phyloP scores from a whole-genome alignment of 2,888 invertebrate genomes.

The Hemithea aestivaria region DNA sequence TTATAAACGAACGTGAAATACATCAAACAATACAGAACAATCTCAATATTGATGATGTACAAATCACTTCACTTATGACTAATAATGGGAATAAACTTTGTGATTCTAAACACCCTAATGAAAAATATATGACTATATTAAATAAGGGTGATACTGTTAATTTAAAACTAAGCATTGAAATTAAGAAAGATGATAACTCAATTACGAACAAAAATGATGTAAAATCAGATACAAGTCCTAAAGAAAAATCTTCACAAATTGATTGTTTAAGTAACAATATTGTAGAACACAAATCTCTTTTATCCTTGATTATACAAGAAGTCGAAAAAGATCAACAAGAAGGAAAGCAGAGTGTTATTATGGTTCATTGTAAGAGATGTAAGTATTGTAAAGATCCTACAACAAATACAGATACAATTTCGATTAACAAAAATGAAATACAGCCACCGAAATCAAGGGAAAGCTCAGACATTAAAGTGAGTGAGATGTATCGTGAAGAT shows the following conservation, averaged over 20 bases:
- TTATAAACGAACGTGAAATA: too few species aligned
- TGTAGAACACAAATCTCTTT: slow-evolving; percentile 28
- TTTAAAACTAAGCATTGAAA: slow-evolving; percentile 49
- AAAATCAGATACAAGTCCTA: slow-evolving; percentile 1
- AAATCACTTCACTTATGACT: too few species aligned
- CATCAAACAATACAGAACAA: too few species aligned
- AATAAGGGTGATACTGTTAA: slow-evolving; percentile 44
- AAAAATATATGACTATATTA: slow-evolving; percentile 25
- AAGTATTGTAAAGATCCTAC: slow-evolving; percentile 17
- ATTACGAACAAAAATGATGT: slow-evolving; percentile 1
- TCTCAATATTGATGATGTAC: too few species aligned
- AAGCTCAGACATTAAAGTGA: too few species aligned
- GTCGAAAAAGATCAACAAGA: slow-evolving; percentile 14
- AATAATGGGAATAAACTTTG: too few species aligned
- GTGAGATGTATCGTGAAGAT: too few species aligned
- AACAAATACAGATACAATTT: slow-evolving; percentile 9
- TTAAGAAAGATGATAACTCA: slow-evolving; percentile 32
- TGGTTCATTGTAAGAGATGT: slow-evolving; percentile 37
- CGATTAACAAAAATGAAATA: slow-evolving; percentile 29
- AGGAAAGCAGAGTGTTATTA: slow-evolving; percentile 27
- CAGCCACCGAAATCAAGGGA: slow-evolving; percentile 15
- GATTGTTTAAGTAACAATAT: slow-evolving; percentile 29
- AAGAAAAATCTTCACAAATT: slow-evolving; percentile 39
- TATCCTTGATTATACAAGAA: slow-evolving; percentile 25
- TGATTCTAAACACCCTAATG: background rate